Conservation (phyloP, 2,797 vertebrate species). For the Ataeniobius toweri region DNA sequence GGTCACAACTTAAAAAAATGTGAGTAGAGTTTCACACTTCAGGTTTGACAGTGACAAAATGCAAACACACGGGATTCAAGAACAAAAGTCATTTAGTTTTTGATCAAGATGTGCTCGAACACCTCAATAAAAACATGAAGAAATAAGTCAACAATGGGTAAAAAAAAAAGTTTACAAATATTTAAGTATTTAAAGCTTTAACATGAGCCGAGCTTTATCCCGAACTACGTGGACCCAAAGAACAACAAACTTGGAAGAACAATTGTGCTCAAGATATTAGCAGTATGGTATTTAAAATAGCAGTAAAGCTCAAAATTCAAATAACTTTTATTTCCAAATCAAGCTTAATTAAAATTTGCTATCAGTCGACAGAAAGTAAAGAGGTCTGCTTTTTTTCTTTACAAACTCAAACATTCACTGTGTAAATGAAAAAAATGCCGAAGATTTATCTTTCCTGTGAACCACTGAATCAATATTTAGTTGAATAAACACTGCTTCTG, state of each 20-base stretch:
- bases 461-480: neutral
- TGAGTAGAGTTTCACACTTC: neutral
- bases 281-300: neutral
- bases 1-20: slow-evolving; percentile 2
- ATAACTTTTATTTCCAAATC: neutral
- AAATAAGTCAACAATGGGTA: neutral
- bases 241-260: slow-evolving; percentile 12
- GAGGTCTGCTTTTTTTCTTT: neutral
- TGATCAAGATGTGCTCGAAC: slow-evolving; percentile 15
- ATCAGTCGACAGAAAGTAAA: neutral
- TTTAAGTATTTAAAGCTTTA: slow-evolving; percentile 8
- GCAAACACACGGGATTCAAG: slow-evolving; percentile 7
- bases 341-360: neutral
- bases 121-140: slow-evolving; percentile 17
- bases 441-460: neutral
- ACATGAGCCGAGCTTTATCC: neutral
- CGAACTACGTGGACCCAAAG: slow-evolving; percentile 19
- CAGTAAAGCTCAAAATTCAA: neutral
- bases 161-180: slow-evolving; percentile 14
- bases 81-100: slow-evolving; percentile 1
- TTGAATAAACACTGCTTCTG: neutral
- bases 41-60: neutral
- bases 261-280: neutral
- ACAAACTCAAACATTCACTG: neutral
- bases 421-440: neutral